Percentiles rank a stretch among this genome's conserved stretches.
Evolutionary conservation across 2,888 invertebrate species (phyloP).

Genomic region (Philereme vetulata): DNA sequence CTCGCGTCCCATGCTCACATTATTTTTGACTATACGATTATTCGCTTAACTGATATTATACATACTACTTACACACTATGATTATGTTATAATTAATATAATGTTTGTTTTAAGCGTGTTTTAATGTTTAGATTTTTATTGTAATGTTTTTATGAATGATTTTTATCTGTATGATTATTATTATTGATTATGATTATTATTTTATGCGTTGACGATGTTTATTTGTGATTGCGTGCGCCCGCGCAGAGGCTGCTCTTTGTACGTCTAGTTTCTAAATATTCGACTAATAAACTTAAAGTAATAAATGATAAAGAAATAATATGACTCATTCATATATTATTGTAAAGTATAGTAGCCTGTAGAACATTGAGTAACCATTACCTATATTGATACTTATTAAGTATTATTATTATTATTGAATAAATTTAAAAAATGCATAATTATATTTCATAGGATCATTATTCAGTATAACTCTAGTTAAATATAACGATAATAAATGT

Average conservation of each 20-base stretch:
- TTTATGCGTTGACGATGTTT: slow-evolving; percentile 84
- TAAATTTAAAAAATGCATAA: slow-evolving; percentile 84
- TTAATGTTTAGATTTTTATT: slow-evolving; percentile 85
- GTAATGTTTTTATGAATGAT: slow-evolving; percentile 84
- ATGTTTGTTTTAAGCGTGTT: slow-evolving; percentile 84
- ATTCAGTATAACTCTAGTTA: slow-evolving; percentile 85
- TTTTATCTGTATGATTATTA: slow-evolving; percentile 84
- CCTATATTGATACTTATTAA: slow-evolving; percentile 83
- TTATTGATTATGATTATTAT: slow-evolving; percentile 79
- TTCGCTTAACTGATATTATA: slow-evolving; percentile 83
- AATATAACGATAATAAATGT: slow-evolving; percentile 81
- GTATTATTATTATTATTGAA: slow-evolving; percentile 84
- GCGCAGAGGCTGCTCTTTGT: slow-evolving; percentile 74
- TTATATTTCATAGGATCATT: slow-evolving; percentile 85
- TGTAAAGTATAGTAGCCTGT: slow-evolving; percentile 80
- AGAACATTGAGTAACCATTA: slow-evolving; percentile 84
- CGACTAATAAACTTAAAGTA: slow-evolving; percentile 79
- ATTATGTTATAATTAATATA: slow-evolving; percentile 84
- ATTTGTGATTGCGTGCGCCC: slow-evolving; percentile 79
- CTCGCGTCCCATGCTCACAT: slow-evolving; percentile 77
- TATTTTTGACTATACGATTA: slow-evolving; percentile 83
- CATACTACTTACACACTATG: slow-evolving; percentile 81
- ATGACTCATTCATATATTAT: slow-evolving; percentile 79
- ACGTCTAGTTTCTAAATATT: slow-evolving; percentile 72
- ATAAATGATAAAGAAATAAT: slow-evolving; percentile 75